Base-by-base conservation (phyloP, 1,140 invertebrate genomes). In the Bombus pyrosoma region DNA sequence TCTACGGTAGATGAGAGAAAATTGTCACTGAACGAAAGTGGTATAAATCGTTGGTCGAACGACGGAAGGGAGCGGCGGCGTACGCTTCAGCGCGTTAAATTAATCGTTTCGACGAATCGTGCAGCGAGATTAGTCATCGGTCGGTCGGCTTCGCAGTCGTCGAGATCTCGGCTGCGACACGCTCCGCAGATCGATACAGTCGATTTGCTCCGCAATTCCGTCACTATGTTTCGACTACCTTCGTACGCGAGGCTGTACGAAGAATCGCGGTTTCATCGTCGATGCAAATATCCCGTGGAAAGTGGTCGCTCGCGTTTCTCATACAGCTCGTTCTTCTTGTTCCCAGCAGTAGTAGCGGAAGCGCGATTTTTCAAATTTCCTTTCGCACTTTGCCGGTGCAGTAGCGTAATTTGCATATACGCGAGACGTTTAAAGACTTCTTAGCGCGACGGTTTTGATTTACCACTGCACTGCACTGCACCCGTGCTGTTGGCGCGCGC, bases 381-480 rank as follows among this genome's bases (percentile, higher is more conserved):
- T 18, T 32, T 39, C 41, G 4, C n/a, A 13, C 73, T 13, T 53
- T 13, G 25, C 12, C 22, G 34, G n/a, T n/a, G 10, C 32, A 39
- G 28, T 34, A 34, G 34, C 59, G 85, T 25, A 88, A 94, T 94
- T 94, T 92, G 94, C 92, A 93, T 94, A 92, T 91, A 90, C 88
- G 90, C 85, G 93, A 88, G 86, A 89, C 89, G 88, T 86, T 80
- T 82, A 76, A 91, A 91, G 91, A 94, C 94, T 94, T 94, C 92
- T 94, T 92, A 92, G 90, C 90, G 68, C 85, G 91, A 91, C 85
- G 90, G 91, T 94, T 94, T 94, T 94, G 93, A 94, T 94, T 93
- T 93, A 94, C 86, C 89, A 74, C 59, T 28, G 72, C 66, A 32
- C 73, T 25, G 15, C 13, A 18, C 43, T 47, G 43, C 5, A 47